Evolutionary conservation across 2,797 vertebrate species (phyloP).

Genomic region (Malurus splendens): DNA sequence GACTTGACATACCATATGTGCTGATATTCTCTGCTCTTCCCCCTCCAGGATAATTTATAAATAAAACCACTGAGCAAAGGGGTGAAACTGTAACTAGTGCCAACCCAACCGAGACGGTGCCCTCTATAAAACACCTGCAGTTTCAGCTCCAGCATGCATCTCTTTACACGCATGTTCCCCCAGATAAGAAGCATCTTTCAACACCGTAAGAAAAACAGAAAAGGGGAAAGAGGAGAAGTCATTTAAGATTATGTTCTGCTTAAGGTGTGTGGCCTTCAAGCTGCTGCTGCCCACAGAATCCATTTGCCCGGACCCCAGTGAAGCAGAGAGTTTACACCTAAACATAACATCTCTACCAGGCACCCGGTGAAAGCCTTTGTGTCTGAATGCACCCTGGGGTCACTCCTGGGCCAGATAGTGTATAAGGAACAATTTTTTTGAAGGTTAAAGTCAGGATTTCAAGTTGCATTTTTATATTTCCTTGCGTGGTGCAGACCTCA

Average conservation of each 20-base stretch:
- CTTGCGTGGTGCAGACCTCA: background rate
- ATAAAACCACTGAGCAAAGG: constrained; percentile 37
- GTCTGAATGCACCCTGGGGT: background rate
- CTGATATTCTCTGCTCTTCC: constrained; percentile 18
- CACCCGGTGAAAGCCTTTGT: background rate
- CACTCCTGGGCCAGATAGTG: background rate
- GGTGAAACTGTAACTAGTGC: background rate
- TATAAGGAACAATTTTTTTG: background rate
- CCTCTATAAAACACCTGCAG: constrained; percentile 43
- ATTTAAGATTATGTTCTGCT: constrained; percentile 1
- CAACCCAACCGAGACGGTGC: background rate
- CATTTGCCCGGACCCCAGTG: rapidly evolving
- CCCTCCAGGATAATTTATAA: constrained; percentile 55
- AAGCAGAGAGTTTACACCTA: background rate
- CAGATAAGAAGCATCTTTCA: background rate
- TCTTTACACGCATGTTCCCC: background rate
- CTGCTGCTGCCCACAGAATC: background rate
- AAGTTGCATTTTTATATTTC: background rate
- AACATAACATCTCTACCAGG: background rate
- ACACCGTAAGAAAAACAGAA: background rate
- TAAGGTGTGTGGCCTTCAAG: background rate
- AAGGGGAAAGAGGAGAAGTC: background rate
- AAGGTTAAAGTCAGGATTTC: constrained; percentile 19
- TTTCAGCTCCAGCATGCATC: background rate
- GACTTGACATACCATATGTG: constrained; percentile 54